These are phyloP conservation scores for Lamellibrachia columna DNA, from an alignment of 2,888 invertebrate genomes.

Conservation along the genomic window DNA sequence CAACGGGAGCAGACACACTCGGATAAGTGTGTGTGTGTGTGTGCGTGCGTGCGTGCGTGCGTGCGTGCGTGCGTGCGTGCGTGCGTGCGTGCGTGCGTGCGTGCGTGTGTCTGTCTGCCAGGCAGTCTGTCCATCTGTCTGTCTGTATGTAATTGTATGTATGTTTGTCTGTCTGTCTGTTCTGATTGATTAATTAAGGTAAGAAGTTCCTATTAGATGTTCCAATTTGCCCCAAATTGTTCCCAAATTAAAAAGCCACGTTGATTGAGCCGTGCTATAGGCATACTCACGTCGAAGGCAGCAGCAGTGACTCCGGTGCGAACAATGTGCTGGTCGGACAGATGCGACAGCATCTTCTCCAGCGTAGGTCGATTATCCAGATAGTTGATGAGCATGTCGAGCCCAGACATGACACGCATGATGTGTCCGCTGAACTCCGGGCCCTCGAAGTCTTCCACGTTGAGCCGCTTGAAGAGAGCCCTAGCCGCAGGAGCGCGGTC, in stretches of 20 bases:
- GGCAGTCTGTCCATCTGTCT: background rate
- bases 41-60: too few species aligned
- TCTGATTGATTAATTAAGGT: too few species aligned
- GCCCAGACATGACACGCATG: slow-evolving; percentile 17
- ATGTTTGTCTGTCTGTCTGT: background rate
- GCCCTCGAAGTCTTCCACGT: slow-evolving; percentile 7
- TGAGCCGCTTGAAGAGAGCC: slow-evolving; percentile 7
- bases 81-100: too few species aligned
- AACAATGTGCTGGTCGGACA: background rate
- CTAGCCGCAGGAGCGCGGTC: slow-evolving; percentile 7
- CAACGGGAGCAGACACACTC: background rate
- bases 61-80: too few species aligned
- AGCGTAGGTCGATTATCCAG: slow-evolving; percentile 19
- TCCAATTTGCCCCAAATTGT: too few species aligned
- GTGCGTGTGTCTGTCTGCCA: too few species aligned
- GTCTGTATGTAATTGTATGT: background rate
- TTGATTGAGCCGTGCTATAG: too few species aligned
- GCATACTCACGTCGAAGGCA: background rate
- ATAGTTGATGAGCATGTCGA: slow-evolving; percentile 25
- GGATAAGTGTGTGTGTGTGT: background rate
- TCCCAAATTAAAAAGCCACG: too few species aligned
- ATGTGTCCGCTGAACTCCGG: slow-evolving; percentile 14
- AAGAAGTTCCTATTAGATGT: too few species aligned
- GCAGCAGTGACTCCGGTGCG: background rate
- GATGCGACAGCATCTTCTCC: background rate